These are phyloP conservation scores for Tribolium madens DNA, from an alignment of 1,140 invertebrate genomes.

Conservation along the genomic window DNA sequence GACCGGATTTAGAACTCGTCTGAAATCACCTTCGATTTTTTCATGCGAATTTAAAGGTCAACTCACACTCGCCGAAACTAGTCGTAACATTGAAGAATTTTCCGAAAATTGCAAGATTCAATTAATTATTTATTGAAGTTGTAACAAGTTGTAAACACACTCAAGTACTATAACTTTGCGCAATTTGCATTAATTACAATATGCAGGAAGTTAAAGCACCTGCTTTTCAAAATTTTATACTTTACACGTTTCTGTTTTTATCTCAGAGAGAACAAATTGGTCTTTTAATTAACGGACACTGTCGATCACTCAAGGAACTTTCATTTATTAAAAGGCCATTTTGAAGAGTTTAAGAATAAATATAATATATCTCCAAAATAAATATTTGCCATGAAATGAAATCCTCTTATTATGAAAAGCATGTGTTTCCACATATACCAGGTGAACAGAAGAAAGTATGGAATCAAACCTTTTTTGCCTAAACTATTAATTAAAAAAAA, in stretches of 20 bases:
- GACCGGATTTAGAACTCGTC: background rate
- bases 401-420: too few relatives aligned
- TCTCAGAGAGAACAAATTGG: background rate
- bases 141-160: slow-evolving; percentile 24
- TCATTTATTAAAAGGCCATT: too few relatives aligned
- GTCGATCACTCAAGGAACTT: too few relatives aligned
- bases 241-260: background rate
- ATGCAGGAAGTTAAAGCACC: background rate
- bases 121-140: slow-evolving; percentile 11
- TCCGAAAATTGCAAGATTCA: background rate
- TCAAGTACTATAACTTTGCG: background rate
- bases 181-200: slow-evolving; percentile 13
- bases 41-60: slow-evolving; percentile 24
- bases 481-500: too few relatives aligned
- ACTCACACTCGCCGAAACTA: slow-evolving; percentile 13
- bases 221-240: background rate
- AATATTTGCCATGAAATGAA: too few relatives aligned
- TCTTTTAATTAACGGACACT: too few relatives aligned
- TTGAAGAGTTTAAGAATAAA: too few relatives aligned
- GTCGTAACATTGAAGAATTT: too few relatives aligned
- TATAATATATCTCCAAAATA: too few relatives aligned
- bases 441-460: too few relatives aligned
- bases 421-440: too few relatives aligned
- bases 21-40: slow-evolving; percentile 37
- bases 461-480: too few relatives aligned